phyloP scores from a whole-genome alignment of 2,888 invertebrate genomes.

The Tenthredo distinguenda region DNA sequence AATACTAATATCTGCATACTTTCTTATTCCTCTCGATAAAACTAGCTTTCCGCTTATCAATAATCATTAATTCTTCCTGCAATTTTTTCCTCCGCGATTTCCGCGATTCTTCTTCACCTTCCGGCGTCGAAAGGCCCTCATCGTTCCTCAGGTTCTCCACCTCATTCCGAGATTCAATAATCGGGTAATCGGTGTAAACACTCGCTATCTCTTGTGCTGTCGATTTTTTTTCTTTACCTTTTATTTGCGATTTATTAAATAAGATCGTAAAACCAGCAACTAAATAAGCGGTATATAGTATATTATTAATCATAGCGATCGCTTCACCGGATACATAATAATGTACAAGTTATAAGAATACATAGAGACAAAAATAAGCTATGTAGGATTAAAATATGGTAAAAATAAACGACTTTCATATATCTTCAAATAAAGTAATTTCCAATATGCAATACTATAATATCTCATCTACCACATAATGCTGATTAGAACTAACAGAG shows the following conservation, averaged over 20 bases:
- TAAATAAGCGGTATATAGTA: background rate
- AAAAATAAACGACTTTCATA: background rate
- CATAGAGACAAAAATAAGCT: background rate
- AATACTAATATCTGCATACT: background rate
- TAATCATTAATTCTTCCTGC: slow-evolving; percentile 21
- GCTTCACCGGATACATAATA: background rate
- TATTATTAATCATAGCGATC: background rate
- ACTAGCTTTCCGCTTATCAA: slow-evolving; percentile 18
- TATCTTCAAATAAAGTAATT: background rate
- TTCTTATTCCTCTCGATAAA: slow-evolving; percentile 39
- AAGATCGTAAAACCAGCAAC: background rate
- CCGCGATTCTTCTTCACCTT: slow-evolving; percentile 7
- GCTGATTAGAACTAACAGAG: background rate
- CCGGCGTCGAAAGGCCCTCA: background rate
- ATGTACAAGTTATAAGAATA: background rate
- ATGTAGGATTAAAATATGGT: background rate
- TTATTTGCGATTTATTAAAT: background rate
- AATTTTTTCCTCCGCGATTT: background rate
- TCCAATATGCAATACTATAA: background rate
- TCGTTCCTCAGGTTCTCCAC: background rate
- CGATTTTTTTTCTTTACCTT: background rate
- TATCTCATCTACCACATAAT: background rate
- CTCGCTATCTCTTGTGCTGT: background rate
- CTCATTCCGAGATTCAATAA: background rate
- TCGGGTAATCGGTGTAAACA: background rate